Conservation (phyloP, 23 tunicate species). For the Pegea sp. region DNA sequence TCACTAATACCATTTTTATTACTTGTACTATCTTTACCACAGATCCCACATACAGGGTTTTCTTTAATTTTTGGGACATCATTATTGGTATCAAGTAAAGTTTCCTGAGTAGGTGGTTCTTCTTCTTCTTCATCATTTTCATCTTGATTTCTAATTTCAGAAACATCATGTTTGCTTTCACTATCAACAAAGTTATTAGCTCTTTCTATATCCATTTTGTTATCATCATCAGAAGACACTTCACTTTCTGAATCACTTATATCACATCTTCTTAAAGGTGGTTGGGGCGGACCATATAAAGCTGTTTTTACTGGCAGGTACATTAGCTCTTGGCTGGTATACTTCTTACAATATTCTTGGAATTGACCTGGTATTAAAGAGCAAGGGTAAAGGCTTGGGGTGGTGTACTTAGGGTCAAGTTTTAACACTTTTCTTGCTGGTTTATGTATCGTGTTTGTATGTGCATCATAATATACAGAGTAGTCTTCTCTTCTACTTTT, state of each 20-base stretch:
- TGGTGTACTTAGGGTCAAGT: slow-evolving; percentile 58
- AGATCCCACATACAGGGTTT: slow-evolving; percentile 56
- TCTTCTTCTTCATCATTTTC: neutral
- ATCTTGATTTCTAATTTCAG: neutral
- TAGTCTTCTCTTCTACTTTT: slow-evolving; percentile 58
- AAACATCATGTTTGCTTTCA: too few species aligned
- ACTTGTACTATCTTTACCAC: slow-evolving; percentile 37
- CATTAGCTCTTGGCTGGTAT: slow-evolving; percentile 50
- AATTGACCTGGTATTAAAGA: slow-evolving; percentile 90
- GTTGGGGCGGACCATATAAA: slow-evolving; percentile 69
- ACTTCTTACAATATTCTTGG: slow-evolving; percentile 84
- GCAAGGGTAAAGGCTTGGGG: slow-evolving; percentile 81
- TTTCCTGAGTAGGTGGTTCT: neutral
- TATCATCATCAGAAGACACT: neutral
- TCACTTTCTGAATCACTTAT: slow-evolving; percentile 1
- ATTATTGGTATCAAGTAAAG: neutral
- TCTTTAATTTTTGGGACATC: slow-evolving; percentile 9
- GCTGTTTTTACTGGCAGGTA: slow-evolving; percentile 67
- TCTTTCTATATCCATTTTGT: neutral
- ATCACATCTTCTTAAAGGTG: too few species aligned
- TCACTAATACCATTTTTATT: slow-evolving; percentile 71
- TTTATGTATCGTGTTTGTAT: slow-evolving; percentile 61
- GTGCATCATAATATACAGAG: slow-evolving; percentile 72
- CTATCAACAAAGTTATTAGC: neutral
- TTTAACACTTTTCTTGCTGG: slow-evolving; percentile 38